Evolutionary conservation across 2,113 vertebrate species (phyloP).

Genomic region (Sylvia atricapilla): DNA sequence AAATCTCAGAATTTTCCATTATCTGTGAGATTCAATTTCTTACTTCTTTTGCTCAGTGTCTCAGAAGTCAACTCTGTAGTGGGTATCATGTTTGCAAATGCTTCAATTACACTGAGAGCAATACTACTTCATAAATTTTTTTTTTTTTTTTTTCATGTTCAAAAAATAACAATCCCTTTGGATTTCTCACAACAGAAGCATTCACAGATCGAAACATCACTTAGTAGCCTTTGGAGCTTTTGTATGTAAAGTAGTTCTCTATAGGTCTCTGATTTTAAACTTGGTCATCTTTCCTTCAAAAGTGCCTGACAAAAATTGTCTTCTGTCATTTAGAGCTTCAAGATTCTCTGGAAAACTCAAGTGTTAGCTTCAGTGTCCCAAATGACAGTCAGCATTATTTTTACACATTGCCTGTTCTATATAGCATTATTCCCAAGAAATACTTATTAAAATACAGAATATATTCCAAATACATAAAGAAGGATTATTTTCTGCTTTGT

Average conservation of each 20-base stretch:
- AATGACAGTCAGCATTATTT: background rate
- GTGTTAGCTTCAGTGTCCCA: background rate
- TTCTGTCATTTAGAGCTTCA: background rate
- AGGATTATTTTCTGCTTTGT: background rate
- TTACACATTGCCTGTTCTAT: background rate
- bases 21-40: background rate
- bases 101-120: background rate
- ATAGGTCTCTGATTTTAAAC: background rate
- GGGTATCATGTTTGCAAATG: background rate
- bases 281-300: background rate
- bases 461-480: background rate
- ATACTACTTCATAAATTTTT: background rate
- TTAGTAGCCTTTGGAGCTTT: background rate
- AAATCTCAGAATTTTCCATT: background rate
- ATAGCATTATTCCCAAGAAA: background rate
- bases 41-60: background rate
- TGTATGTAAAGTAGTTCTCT: background rate
- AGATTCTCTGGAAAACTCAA: background rate
- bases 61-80: background rate
- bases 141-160: background rate
- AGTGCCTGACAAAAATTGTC: background rate
- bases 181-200: background rate
- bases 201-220: background rate
- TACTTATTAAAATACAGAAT: background rate
- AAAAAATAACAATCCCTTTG: background rate